These are phyloP conservation scores for Halichondria panicea DNA, from an alignment of 37 sponge, comb jelly and placozoan genomes.

Conservation along the genomic window DNA sequence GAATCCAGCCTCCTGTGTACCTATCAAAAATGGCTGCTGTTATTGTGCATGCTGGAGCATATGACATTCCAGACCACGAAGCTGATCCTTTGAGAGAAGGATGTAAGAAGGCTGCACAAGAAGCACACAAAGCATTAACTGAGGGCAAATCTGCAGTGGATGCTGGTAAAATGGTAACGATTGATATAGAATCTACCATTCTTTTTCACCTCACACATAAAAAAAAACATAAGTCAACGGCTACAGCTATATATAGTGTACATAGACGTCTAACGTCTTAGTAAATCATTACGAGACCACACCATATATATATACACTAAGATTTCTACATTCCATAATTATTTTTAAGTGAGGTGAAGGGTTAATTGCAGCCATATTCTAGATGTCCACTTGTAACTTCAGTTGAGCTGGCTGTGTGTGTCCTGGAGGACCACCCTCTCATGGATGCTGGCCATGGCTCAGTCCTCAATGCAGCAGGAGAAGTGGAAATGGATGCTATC, in stretches of 20 bases:
- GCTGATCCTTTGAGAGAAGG: slow-evolving; percentile 40
- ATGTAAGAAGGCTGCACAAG: slow-evolving; percentile 41
- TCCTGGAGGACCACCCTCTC: slow-evolving; percentile 67
- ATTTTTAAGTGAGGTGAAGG: too few species aligned
- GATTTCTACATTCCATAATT: too few species aligned
- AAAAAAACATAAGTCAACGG: too few species aligned
- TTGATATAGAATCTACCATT: too few species aligned
- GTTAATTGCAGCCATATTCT: too few species aligned
- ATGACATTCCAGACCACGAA: slow-evolving; percentile 51
- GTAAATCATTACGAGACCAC: too few species aligned
- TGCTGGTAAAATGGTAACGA: slow-evolving; percentile 40
- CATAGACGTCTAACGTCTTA: too few species aligned
- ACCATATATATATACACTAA: too few species aligned
- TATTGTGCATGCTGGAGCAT: slow-evolving; percentile 80
- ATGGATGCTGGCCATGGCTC: slow-evolving; percentile 82
- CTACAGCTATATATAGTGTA: too few species aligned
- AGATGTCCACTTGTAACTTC: background rate
- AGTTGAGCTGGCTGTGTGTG: slow-evolving; percentile 77
- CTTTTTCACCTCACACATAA: too few species aligned
- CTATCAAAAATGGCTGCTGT: slow-evolving; percentile 50
- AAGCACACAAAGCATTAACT: slow-evolving; percentile 32
- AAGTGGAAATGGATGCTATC: slow-evolving; percentile 82
- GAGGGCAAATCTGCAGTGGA: slow-evolving; percentile 58
- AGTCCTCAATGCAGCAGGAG: slow-evolving; percentile 48
- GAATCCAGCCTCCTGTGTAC: too few species aligned